Evolutionary conservation across 1,140 invertebrate genomes (phyloP).

Genomic region (Galleria mellonella): DNA sequence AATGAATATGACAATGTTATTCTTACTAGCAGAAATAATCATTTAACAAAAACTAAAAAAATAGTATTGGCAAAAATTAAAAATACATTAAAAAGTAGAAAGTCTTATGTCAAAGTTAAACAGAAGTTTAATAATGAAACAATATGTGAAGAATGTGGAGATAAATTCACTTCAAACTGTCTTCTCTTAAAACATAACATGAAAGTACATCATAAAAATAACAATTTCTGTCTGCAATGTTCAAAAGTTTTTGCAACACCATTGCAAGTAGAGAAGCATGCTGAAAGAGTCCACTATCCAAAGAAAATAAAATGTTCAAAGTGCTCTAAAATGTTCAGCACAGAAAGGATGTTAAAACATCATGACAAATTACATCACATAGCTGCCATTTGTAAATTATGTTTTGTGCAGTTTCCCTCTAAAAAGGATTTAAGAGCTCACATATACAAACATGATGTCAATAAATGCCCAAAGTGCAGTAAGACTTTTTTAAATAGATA

Average conservation of each 20-base stretch:
- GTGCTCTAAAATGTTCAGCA: slow-evolving; percentile 48
- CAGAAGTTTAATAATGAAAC: slow-evolving; percentile 11
- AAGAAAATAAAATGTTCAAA: slow-evolving; percentile 39
- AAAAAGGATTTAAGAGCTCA: slow-evolving; percentile 33
- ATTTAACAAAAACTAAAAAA: slow-evolving; percentile 23
- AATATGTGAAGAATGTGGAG: slow-evolving; percentile 32
- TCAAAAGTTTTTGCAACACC: slow-evolving; percentile 35
- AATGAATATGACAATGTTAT: slow-evolving; percentile 30
- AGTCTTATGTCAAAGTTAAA: slow-evolving; percentile 22
- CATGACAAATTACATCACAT: slow-evolving; percentile 36
- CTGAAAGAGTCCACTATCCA: slow-evolving; percentile 39
- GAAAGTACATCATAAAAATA: slow-evolving; percentile 25
- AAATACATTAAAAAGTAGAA: slow-evolving; percentile 28
- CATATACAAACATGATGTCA: slow-evolving; percentile 31
- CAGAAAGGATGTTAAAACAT: slow-evolving; percentile 32
- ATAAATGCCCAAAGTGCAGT: slow-evolving; percentile 30
- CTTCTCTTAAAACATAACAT: slow-evolving; percentile 27
- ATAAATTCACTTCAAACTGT: slow-evolving; percentile 23
- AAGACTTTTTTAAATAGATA: slow-evolving; percentile 33
- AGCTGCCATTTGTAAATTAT: slow-evolving; percentile 37
- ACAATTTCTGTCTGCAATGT: slow-evolving; percentile 31
- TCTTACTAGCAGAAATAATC: slow-evolving; percentile 28
- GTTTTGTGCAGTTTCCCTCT: slow-evolving; percentile 39
- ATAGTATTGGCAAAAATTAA: slow-evolving; percentile 26
- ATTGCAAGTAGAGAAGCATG: slow-evolving; percentile 32